A percentile compares a stretch with the other conserved stretches of the same genome.
Conservation (phyloP, 2,888 invertebrate genomes). For the Tipula vernalis region DNA sequence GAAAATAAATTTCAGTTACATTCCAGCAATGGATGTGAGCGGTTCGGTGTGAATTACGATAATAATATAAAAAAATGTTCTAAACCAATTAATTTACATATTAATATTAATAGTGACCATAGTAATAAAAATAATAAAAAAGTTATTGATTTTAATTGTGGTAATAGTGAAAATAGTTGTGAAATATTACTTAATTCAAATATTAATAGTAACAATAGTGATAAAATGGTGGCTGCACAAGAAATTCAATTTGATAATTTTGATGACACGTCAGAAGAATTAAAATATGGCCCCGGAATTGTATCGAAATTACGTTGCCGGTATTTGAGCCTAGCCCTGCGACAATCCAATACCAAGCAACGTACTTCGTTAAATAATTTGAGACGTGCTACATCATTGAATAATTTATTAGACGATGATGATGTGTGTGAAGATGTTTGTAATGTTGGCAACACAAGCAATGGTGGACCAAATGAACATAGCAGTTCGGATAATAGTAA, state of each 20-base stretch:
- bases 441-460: neutral
- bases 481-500: conserved; percentile 5
- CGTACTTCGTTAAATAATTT: conserved; percentile 54
- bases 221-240: conserved; percentile 41
- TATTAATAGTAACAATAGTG: conserved; percentile 21
- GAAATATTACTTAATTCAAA: neutral
- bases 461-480: conserved; percentile 9
- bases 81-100: neutral
- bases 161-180: neutral
- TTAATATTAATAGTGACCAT: neutral
- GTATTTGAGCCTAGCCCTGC: conserved; percentile 70
- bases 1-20: conserved; percentile 25
- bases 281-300: conserved; percentile 84
- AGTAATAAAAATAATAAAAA: neutral
- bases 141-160: neutral
- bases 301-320: conserved; percentile 77
- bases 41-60: conserved; percentile 6
- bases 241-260: conserved; percentile 25
- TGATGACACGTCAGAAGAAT: conserved; percentile 55
- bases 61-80: conserved; percentile 9
- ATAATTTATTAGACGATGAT: conserved; percentile 67
- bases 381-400: conserved; percentile 71
- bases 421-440: conserved; percentile 13
- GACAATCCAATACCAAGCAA: conserved; percentile 52
- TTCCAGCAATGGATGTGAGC: conserved; percentile 31